Conservation (phyloP, 2,888 invertebrate species). For the Platycnemis pennipes region DNA sequence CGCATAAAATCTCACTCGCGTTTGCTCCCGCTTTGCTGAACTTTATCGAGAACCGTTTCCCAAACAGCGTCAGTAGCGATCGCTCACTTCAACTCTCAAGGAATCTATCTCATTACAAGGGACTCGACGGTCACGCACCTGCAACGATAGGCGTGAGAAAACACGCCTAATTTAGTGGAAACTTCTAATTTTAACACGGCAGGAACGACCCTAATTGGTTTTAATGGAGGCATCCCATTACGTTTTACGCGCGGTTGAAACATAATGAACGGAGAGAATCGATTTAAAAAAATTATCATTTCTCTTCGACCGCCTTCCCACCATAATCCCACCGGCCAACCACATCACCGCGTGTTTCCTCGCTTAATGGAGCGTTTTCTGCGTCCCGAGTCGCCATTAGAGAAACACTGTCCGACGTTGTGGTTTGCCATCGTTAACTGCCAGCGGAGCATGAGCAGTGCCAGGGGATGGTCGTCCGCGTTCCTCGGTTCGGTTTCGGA, state of each 20-base stretch:
- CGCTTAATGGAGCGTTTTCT: constrained; percentile 24
- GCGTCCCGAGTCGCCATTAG: constrained; percentile 18
- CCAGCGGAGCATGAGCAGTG: not conserved
- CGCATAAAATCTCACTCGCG: not conserved
- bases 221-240: constrained; percentile 43
- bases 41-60: not conserved
- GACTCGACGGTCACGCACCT: not conserved
- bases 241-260: constrained; percentile 44
- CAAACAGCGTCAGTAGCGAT: not conserved
- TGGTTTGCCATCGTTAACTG: not conserved
- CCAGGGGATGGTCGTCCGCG: not conserved
- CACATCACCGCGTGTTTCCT: not conserved
- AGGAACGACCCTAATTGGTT: constrained; percentile 56
- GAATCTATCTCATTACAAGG: not conserved
- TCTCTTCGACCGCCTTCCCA: not conserved
- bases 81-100: constrained; percentile 23
- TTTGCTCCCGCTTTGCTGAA: not conserved
- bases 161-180: constrained; percentile 47
- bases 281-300: constrained; percentile 50
- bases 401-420: not conserved
- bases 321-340: constrained; percentile 16
- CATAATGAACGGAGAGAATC: constrained; percentile 61
- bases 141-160: constrained; percentile 30
- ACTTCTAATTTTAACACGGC: constrained; percentile 43
- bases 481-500: not conserved